Evolutionary conservation across 2,888 invertebrate genomes (phyloP).

Genomic region (Ametastegia equiseti): DNA sequence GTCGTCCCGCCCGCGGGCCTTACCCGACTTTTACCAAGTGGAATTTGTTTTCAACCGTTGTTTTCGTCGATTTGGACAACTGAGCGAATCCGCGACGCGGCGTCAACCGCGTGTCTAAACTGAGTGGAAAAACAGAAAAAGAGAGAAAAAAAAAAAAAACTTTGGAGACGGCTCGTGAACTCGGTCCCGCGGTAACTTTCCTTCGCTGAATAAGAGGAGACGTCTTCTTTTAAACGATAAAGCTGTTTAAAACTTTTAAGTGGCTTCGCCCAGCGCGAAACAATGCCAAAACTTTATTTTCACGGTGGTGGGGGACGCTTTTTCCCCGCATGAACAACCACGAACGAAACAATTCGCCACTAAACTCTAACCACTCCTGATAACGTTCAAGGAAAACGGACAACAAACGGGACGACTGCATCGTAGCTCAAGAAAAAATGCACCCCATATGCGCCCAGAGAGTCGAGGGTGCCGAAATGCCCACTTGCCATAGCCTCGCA

Average conservation of each 20-base stretch:
- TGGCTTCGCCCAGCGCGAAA: conserved; percentile 60
- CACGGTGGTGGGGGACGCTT: not conserved
- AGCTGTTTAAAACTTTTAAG: conserved; percentile 68
- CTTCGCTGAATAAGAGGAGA: conserved; percentile 26
- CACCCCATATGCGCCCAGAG: conserved; percentile 94
- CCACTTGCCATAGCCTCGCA: conserved; percentile 92
- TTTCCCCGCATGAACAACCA: conserved; percentile 5
- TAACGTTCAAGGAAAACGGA: conserved; percentile 86
- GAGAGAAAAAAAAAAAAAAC: no score
- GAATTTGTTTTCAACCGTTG: conserved; percentile 15
- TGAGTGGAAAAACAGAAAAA: conserved; percentile 9
- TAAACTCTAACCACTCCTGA: conserved; percentile 29
- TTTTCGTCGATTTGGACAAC: conserved; percentile 7
- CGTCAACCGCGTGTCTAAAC: conserved; percentile 31
- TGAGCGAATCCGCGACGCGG: not conserved
- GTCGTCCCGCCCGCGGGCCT: not conserved
- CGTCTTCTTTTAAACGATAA: conserved; percentile 51
- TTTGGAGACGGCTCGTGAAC: conserved; percentile 30
- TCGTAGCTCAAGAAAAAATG: conserved; percentile 92
- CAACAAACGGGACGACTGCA: conserved; percentile 91
- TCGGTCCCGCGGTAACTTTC: not conserved
- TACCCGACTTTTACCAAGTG: not conserved
- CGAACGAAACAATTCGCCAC: not conserved
- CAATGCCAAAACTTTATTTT: conserved; percentile 58
- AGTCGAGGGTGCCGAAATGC: conserved; percentile 84